A percentile compares a stretch with the other conserved stretches of the same genome.
Conservation (phyloP, 2,888 invertebrate genomes). For the Lumbricus terrestris region DNA sequence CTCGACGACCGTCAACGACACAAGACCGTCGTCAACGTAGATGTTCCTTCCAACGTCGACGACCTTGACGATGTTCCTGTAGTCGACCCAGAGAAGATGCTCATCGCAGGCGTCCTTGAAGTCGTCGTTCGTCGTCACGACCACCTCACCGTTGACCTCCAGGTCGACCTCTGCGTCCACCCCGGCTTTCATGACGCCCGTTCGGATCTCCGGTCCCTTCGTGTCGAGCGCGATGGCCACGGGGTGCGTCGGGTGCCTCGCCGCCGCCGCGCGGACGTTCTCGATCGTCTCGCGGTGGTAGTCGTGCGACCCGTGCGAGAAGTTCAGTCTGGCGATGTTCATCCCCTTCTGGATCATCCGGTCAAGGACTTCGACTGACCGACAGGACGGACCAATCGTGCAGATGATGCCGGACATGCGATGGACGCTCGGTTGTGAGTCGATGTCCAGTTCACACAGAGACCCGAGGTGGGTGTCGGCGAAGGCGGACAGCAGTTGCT, state of each 20-base stretch:
- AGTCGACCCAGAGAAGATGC: conserved; percentile 80
- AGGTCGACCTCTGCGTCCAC: conserved; percentile 86
- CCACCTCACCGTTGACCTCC: conserved; percentile 77
- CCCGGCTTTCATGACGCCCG: conserved; percentile 89
- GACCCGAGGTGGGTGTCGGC: conserved; percentile 78
- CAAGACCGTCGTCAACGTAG: conserved; percentile 94
- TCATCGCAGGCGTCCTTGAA: conserved; percentile 77
- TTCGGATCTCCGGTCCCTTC: conserved; percentile 96
- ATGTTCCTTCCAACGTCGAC: conserved; percentile 68
- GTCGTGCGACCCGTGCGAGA: conserved; percentile 93
- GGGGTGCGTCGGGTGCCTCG: conserved; percentile 62
- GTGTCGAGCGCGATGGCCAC: conserved; percentile 95
- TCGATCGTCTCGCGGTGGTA: conserved; percentile 76
- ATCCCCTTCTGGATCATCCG: conserved; percentile 95
- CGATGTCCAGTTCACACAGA: conserved; percentile 89
- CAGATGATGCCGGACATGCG: conserved; percentile 94
- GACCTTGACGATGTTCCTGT: conserved; percentile 89
- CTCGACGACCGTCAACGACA: conserved; percentile 81
- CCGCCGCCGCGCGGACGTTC: conserved; percentile 77
- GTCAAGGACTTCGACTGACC: conserved; percentile 77
- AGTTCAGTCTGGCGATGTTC: conserved; percentile 93
- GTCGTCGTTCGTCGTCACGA: conserved; percentile 73
- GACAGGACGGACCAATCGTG: conserved; percentile 74
- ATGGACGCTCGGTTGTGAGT: conserved; percentile 80
- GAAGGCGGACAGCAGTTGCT: conserved; percentile 55